Evolutionary conservation across 1,140 invertebrate species (phyloP).

Genomic region (Eueides isabella): DNA sequence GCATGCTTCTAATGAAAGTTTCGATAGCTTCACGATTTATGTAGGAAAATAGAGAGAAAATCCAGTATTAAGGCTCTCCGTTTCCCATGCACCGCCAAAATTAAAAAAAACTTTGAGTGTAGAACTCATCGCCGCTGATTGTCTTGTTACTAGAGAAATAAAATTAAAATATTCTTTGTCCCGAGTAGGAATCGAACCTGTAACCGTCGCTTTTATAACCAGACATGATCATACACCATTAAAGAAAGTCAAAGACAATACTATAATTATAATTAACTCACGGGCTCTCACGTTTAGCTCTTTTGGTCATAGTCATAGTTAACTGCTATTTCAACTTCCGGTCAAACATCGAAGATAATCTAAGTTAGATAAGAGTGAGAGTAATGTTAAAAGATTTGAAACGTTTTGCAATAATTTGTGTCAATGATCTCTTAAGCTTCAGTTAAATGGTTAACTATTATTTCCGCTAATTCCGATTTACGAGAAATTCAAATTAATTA

Average conservation of each 20-base stretch:
- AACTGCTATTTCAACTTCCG: constrained; percentile 3
- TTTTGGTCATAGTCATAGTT: constrained; percentile 1
- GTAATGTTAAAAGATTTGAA: not conserved
- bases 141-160: too few species aligned
- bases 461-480: not conserved
- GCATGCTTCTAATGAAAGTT: not conserved
- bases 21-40: too few species aligned
- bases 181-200: too few species aligned
- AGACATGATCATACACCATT: not conserved
- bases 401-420: not conserved
- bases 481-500: not conserved
- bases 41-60: too few species aligned
- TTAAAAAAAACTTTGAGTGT: too few species aligned
- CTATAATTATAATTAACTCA: not conserved
- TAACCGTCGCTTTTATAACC: too few species aligned
- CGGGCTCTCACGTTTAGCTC: not conserved
- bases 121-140: too few species aligned
- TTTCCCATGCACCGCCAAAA: too few species aligned
- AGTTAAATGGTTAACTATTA: not conserved
- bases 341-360: not conserved
- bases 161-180: too few species aligned
- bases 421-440: not conserved
- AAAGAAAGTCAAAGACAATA: constrained; percentile 2
- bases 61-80: too few species aligned
- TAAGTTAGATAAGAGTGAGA: constrained; percentile 11